A percentile compares a stretch with the other conserved stretches of the same genome.
phyloP scores from a whole-genome alignment of 2,113 vertebrate genomes.

The Larimichthys crocea region DNA sequence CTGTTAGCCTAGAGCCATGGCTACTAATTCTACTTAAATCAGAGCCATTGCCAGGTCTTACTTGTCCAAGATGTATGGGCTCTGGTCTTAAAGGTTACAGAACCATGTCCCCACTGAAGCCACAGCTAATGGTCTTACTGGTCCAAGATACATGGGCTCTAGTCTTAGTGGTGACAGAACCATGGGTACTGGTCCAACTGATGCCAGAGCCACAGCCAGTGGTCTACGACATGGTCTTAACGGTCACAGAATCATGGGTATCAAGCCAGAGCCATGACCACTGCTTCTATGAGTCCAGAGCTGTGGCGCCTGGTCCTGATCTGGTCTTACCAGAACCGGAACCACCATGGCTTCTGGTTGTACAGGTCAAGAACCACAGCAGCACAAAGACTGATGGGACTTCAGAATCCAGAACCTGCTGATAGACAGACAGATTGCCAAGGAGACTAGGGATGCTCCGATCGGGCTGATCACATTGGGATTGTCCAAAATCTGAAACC shows the following conservation, averaged over 20 bases:
- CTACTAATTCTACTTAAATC: conserved; percentile 30
- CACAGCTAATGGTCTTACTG: conserved; percentile 19
- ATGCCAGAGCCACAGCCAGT: conserved; percentile 21
- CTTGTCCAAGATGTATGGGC: conserved; percentile 6
- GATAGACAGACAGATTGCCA: conserved; percentile 47
- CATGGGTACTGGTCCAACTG: conserved; percentile 11
- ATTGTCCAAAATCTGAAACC: too few relatives aligned
- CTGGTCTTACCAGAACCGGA: conserved; percentile 36
- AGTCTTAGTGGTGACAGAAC: conserved; percentile 9
- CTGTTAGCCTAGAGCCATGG: conserved; percentile 7
- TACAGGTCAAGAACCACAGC: conserved; percentile 52
- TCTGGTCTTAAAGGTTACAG: conserved; percentile 14
- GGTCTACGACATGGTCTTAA: conserved; percentile 21
- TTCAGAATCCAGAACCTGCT: conserved; percentile 40
- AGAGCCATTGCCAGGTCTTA: conserved; percentile 28
- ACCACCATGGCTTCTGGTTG: conserved; percentile 6
- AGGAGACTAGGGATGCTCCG: conserved; percentile 66
- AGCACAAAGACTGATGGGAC: conserved; percentile 67
- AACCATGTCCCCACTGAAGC: conserved; percentile 28
- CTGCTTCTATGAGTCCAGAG: conserved; percentile 20
- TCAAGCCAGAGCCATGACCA: background rate
- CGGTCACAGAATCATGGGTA: conserved; percentile 7
- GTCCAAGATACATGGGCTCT: conserved; percentile 16
- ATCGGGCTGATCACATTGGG: conserved; percentile 23
- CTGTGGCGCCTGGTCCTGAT: conserved; percentile 16